Conservation (phyloP, 2,888 invertebrate species). For the Pterostichus madidus region DNA sequence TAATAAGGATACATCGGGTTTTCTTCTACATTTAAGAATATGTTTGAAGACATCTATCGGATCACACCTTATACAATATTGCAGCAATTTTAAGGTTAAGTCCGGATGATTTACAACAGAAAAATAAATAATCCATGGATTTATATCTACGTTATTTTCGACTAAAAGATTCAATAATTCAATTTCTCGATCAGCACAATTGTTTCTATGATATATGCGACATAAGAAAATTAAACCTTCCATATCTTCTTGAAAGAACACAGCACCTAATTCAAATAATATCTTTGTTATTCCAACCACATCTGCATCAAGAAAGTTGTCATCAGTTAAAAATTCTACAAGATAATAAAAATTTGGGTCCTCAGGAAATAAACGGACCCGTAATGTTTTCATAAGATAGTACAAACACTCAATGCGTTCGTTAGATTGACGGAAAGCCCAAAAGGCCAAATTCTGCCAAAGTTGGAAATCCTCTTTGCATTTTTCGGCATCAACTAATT, state of each 20-base stretch:
- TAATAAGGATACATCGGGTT: neutral
- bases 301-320: neutral
- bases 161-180: neutral
- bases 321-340: neutral
- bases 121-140: neutral
- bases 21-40: neutral
- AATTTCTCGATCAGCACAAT: neutral
- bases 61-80: constrained; percentile 2
- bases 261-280: neutral
- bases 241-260: neutral
- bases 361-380: no score
- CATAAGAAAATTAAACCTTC: constrained; percentile 13
- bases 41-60: neutral
- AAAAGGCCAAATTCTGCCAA: no score
- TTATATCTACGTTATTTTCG: neutral
- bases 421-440: no score
- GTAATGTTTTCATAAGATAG: no score
- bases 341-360: no score
- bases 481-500: no score
- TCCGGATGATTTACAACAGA: neutral
- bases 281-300: neutral
- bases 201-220: neutral
- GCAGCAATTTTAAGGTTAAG: neutral
- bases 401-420: no score
- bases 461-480: no score